Base-by-base conservation (phyloP, 2,888 invertebrate species). In the Macaria notata region DNA sequence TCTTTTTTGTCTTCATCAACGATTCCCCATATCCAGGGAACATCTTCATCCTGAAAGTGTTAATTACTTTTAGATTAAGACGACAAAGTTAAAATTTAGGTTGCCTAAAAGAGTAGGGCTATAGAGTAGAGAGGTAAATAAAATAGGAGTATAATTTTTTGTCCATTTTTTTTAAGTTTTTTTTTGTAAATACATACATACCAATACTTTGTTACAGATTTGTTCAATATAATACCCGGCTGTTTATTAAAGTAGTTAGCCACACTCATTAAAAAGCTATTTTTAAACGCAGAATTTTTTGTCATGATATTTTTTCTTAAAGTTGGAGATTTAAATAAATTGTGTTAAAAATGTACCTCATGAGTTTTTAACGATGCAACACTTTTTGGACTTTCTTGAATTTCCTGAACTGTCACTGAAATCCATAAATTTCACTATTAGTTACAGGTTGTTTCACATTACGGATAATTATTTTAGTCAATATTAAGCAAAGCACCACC, bases 1-100 rank as follows among this genome's bases (percentile, higher is more conserved):
- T 33, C 44, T 1, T 51, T 36, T 2, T 58, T 54, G 1, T 43
- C 38, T 2, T 48, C 61, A 4, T 70, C 65, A 9, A 61, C 65
- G 5, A 51, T 46, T 1, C 73, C 73, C 73, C 73, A 73, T 6
- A 53, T 65, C 71, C 72, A 73, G 9, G 57, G 62, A 9, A 69
- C 68, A 0, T 66, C 64, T 4, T 62, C 55, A 43, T 68, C 56
- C 54, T 58, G 49, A 46, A 54, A 39, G 5, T 45, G 38, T 8
- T 38, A 7, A 38, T 38, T 38, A 38, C 38, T 38, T 5, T 38
- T 38, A 1, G 8, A 7, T 38, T 38, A 38, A 3, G 38, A 7
- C 38, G 19, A 19, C 19, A 1, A 19, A 19, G 2, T 19, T 19
- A 2, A 19, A 19, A 2, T 19, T 19, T 19, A 19, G 19, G 19